Conservation (phyloP, 2,113 vertebrate species). For the Leucoraja erinaceus region DNA sequence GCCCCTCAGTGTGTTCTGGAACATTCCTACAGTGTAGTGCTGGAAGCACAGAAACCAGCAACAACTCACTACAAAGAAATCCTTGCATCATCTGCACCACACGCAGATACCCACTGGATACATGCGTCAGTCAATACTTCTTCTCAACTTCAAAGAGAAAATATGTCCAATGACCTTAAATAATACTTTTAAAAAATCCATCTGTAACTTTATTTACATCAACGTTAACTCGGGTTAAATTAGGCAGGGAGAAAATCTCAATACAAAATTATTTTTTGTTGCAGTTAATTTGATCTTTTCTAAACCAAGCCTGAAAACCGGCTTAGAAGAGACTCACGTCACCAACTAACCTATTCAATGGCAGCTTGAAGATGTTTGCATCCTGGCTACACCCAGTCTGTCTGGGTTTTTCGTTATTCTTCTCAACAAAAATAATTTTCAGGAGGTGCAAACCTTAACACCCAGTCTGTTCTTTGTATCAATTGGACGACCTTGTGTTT, state of each 20-base stretch:
- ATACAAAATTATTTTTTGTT: neutral
- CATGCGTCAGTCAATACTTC: neutral
- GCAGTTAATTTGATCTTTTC: conserved; percentile 18
- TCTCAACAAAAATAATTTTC: neutral
- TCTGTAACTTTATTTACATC: conserved; percentile 3
- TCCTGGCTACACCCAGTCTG: neutral
- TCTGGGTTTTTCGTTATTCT: neutral
- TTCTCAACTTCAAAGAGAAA: neutral
- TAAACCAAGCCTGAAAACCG: neutral
- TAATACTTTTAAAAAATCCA: conserved; percentile 22
- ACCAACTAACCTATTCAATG: neutral
- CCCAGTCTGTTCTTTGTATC: neutral
- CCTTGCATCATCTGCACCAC: neutral
- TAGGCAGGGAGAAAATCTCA: neutral
- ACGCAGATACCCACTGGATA: neutral
- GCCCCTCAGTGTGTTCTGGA: neutral
- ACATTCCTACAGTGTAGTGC: neutral
- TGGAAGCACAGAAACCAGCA: neutral
- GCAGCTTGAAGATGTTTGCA: neutral
- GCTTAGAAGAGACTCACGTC: neutral
- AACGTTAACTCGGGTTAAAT: conserved; percentile 19
- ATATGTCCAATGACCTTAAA: conserved; percentile 29
- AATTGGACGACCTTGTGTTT: neutral
- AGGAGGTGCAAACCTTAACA: conserved; percentile 4
- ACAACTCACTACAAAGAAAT: conserved; percentile 11